A percentile compares a stretch with the other conserved stretches of the same genome.
Conservation (phyloP, 1,140 invertebrate species). For the Drosophila burlai region DNA sequence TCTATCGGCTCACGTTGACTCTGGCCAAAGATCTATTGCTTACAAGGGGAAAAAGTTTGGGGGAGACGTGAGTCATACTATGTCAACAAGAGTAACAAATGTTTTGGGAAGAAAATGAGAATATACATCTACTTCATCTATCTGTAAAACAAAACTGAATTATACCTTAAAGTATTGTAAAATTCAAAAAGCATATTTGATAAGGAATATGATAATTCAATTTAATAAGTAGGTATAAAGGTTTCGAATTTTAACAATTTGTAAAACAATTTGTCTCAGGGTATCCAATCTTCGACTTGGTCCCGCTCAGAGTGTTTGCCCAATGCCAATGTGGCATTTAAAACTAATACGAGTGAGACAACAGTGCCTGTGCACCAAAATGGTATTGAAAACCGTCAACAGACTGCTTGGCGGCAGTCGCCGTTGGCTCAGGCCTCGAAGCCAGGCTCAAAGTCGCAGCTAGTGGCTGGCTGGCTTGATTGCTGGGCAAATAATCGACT, state of each 20-base stretch:
- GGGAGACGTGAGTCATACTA: conserved; percentile 3
- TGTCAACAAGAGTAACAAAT: neutral
- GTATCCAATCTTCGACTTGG: conserved; percentile 41
- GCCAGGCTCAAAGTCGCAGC: conserved; percentile 36
- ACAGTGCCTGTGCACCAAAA: conserved; percentile 60
- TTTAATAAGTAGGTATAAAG: too few species aligned
- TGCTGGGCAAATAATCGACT: conserved; percentile 61
- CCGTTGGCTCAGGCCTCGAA: conserved; percentile 18
- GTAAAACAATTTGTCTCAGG: neutral
- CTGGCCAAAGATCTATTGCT: conserved; percentile 44
- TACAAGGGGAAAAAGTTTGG: conserved; percentile 3
- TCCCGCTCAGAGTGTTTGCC: conserved; percentile 62
- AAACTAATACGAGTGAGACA: conserved; percentile 76
- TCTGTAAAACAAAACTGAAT: neutral
- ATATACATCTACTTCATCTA: neutral
- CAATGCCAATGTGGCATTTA: conserved; percentile 81
- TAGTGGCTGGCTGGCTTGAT: conserved; percentile 54
- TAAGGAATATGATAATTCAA: too few species aligned
- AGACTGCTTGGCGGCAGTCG: conserved; percentile 75
- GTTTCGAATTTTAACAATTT: too few species aligned
- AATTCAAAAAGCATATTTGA: too few species aligned
- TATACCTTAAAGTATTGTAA: too few species aligned
- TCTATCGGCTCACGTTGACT: conserved; percentile 30
- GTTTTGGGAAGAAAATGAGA: neutral
- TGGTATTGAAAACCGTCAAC: conserved; percentile 79